Evolutionary conservation across 2,113 vertebrate species (phyloP).

Genomic region (Xenotilapia flavipinnis): DNA sequence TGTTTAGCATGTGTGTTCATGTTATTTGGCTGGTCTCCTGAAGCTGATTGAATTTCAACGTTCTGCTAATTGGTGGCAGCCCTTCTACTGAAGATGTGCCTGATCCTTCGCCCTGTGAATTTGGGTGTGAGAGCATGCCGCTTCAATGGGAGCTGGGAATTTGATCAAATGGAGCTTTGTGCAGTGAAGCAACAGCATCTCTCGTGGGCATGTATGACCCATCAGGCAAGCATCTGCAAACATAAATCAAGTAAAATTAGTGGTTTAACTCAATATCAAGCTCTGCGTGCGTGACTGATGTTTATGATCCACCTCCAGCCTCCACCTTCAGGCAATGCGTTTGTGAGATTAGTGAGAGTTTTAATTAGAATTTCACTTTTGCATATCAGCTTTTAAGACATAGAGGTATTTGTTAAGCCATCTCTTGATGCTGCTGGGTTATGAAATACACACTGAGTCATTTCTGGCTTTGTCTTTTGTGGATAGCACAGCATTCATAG

Average conservation of each 20-base stretch:
- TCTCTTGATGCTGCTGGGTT: not conserved
- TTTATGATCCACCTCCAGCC: not conserved
- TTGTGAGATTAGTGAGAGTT: not conserved
- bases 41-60: constrained; percentile 34
- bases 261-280: not conserved
- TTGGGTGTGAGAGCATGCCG: constrained; percentile 29
- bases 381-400: not conserved
- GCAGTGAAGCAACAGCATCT: constrained; percentile 2
- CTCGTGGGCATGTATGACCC: constrained; percentile 2
- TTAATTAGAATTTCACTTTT: constrained; percentile 1
- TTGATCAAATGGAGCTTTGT: constrained; percentile 42
- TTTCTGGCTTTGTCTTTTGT: not conserved
- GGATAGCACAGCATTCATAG: not conserved
- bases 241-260: not conserved
- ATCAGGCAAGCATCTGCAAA: not conserved
- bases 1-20: constrained; percentile 53
- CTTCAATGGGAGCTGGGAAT: constrained; percentile 23
- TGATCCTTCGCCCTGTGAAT: constrained; percentile 39
- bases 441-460: not conserved
- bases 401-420: not conserved
- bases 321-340: not conserved
- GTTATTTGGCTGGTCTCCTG: constrained; percentile 58
- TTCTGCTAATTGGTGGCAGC: constrained; percentile 50
- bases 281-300: not conserved
- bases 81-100: constrained; percentile 38